Percentiles rank a stretch among this genome's conserved stretches.
Conservation (phyloP, 2,113 vertebrate species). For the Mobula birostris region DNA sequence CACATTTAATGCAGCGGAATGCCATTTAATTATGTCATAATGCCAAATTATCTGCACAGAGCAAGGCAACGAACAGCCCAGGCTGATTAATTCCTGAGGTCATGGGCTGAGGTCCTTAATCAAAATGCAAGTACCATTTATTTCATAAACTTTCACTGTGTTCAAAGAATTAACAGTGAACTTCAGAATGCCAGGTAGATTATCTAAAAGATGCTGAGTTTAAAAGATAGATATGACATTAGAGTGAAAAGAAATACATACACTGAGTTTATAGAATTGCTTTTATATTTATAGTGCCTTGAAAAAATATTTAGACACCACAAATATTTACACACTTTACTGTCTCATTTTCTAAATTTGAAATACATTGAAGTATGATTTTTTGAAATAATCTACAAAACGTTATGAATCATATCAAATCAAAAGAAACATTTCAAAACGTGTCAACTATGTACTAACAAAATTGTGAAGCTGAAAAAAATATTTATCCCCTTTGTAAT, state of each 20-base stretch:
- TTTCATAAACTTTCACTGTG: not conserved
- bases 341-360: no score
- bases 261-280: not conserved
- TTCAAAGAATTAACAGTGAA: conserved; percentile 1
- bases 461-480: no score
- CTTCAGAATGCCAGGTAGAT: conserved; percentile 14
- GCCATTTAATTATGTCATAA: not conserved
- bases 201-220: not conserved
- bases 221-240: not conserved
- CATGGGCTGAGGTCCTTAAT: not conserved
- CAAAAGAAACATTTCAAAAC: no score
- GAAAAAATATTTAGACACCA: no score
- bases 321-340: no score
- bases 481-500: no score
- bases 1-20: conserved; percentile 4
- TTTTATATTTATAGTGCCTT: no score
- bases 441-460: no score
- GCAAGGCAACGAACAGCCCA: not conserved
- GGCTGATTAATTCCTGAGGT: not conserved
- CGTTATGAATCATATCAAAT: no score
- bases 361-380: no score
- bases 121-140: conserved; percentile 22
- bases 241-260: not conserved
- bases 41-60: not conserved
- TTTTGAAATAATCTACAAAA: no score